Percentiles rank a stretch among this genome's conserved stretches.
These are phyloP conservation scores for Trinectes maculatus DNA, from an alignment of 2,113 vertebrate species.

Conservation along the genomic window DNA sequence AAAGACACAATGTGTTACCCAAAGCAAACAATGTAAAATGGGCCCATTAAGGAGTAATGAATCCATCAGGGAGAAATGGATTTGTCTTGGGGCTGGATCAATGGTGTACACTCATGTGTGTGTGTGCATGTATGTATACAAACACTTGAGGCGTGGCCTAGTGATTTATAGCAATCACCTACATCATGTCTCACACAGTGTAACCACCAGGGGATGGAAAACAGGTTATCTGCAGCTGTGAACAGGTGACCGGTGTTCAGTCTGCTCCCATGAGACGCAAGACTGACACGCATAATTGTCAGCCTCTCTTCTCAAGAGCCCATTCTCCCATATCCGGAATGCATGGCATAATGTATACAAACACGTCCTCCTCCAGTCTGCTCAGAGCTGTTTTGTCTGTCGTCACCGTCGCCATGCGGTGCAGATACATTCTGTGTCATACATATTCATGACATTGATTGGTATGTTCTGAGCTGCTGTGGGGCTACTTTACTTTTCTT, in stretches of 20 bases:
- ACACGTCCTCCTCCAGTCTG: background rate
- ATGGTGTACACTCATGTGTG: constrained; percentile 43
- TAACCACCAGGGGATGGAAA: constrained; percentile 53
- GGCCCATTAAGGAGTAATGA: constrained; percentile 85
- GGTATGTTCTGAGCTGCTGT: constrained; percentile 49
- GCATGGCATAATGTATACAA: constrained; percentile 13
- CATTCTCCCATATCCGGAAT: constrained; percentile 4
- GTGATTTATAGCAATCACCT: constrained; percentile 75
- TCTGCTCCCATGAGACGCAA: constrained; percentile 31
- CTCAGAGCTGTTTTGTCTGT: constrained; percentile 21
- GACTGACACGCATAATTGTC: constrained; percentile 4
- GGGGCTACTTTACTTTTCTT: constrained; percentile 66
- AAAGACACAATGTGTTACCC: constrained; percentile 78
- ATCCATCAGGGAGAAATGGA: constrained; percentile 83
- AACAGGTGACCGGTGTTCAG: constrained; percentile 57
- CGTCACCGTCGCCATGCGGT: background rate
- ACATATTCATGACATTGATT: constrained; percentile 67
- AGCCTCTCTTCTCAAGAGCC: background rate
- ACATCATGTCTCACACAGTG: constrained; percentile 59
- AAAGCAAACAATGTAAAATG: constrained; percentile 87
- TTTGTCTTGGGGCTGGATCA: constrained; percentile 82
- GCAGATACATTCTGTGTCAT: constrained; percentile 28
- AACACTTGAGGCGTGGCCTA: constrained; percentile 57
- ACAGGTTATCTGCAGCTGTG: constrained; percentile 43
- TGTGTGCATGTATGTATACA: constrained; percentile 26